These are phyloP conservation scores for Helicolenus hilgendorfi DNA, from an alignment of 2,797 vertebrate species.

Conservation along the genomic window DNA sequence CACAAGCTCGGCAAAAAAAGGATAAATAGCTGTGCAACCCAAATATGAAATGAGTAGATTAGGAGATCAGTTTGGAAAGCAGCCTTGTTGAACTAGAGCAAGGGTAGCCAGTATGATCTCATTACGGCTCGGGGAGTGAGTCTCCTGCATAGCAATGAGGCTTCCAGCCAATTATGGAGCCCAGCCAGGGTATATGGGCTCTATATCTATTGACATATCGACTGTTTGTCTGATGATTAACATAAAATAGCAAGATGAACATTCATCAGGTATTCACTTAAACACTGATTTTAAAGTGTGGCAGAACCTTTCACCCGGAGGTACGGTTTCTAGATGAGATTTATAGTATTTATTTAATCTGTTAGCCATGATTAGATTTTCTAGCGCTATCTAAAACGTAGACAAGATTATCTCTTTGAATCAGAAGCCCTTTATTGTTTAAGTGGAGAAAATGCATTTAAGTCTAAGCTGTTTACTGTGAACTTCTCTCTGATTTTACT, in stretches of 20 bases:
- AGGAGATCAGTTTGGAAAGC: conserved; percentile 50
- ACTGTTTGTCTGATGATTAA: conserved; percentile 48
- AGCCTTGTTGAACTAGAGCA: conserved; percentile 34
- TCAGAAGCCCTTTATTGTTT: conserved; percentile 14
- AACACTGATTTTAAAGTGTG: conserved; percentile 9
- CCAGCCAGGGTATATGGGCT: conserved; percentile 12
- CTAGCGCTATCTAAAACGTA: neutral
- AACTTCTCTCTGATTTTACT: neutral
- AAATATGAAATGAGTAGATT: conserved; percentile 69
- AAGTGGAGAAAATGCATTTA: neutral
- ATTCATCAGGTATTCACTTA: conserved; percentile 8
- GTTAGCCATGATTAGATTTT: conserved; percentile 1
- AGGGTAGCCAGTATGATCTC: conserved; percentile 72
- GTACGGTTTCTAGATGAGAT: neutral
- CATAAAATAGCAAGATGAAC: conserved; percentile 31
- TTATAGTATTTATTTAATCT: neutral
- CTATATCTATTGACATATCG: conserved; percentile 49
- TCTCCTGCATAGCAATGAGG: conserved; percentile 76
- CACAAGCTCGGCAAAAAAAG: neutral
- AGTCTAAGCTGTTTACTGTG: neutral
- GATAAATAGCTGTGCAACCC: conserved; percentile 40
- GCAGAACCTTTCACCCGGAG: neutral
- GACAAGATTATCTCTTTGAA: neutral
- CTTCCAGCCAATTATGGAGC: conserved; percentile 62
- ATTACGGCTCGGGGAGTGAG: conserved; percentile 64